Base-by-base conservation (phyloP, 1,140 invertebrate species). In the Scaptomyza montana region DNA sequence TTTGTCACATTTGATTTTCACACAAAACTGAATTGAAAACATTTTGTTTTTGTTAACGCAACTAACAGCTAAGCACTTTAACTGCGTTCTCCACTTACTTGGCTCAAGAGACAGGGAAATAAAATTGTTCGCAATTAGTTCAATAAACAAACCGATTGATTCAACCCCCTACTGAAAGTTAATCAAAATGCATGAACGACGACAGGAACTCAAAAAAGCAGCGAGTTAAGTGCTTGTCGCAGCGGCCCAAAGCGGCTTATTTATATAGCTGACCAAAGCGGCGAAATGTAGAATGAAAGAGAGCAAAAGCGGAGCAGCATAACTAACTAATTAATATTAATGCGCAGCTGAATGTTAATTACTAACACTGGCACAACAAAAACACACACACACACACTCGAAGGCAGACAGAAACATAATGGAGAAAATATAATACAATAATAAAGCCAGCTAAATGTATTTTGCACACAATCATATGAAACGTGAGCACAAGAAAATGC, bases 301-400 rank as follows among this genome's bases (percentile, higher is more conserved):
- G 39, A n/a, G 12, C n/a, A 12, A n/a, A 65, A 68, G 80, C 51
- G 63, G 12, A 57, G 64, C 74, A 2, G 53, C 73, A 74, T 89
- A 89, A 89, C 84, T 89, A 87, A 77, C 84, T 87, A 87, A 87
- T 87, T 87, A 87, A 87, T 87, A 87, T 87, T 89, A 87, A 87
- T 87, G 84, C 84, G 72, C 60, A 70, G 74, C 74, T 36, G 73
- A 84, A 79, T 89, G 84, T 84, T 87, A 89, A 87, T 87, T 87
- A 87, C 66, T 55, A 73, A 50, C 73, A 78, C 33, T 65, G 30
- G 8, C 46, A 41, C 30, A 33, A 69, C 50, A 30, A 55, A 72
- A 12, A 55, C 57, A 47, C 56, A 53, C 60, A 61, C 51, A 61
- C 19, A 19, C 46, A 70, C 50, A 21, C 16, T 16, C 16, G 0